Evolutionary conservation across 2,113 vertebrate genomes (phyloP), one percentile per base, ranked within the genome.

Genomic region (Psephotus haematonotus): DNA sequence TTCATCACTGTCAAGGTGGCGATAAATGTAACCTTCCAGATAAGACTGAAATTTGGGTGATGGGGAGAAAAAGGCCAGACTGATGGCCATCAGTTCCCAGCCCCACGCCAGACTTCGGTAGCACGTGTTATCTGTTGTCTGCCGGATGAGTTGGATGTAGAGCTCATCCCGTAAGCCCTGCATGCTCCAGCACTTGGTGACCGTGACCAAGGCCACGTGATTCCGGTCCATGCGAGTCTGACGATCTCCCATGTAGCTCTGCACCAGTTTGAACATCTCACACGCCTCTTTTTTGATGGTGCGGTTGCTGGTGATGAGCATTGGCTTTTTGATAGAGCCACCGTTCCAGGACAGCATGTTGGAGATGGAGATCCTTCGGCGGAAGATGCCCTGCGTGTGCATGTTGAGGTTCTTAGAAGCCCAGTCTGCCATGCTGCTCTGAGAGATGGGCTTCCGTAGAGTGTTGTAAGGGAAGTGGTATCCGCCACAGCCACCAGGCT

Each of bases 311-410:
- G 99, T 99, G 95, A 99, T 98, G 15, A 99, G 98, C 99, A 99
- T 99, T 17, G 99, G 99, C 89, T 99, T 99, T 79, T 99, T 99
- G 97, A 99, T 99, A 76, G 99, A 99, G 18, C 98, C 98, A 0
- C 98, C 98, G 10, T 98, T 99, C 99, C 99, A 99, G 5, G 99
- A 99, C 10, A 99, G 97, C 99, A 99, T 99, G 97, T 99, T 99
- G 93, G 98, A 98, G 72, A 99, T 98, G 94, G 99, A 99, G 65
- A 99, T 98, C 29, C 98, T 98, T 4, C 99, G 98, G 6, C 99
- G 98, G 96, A 99, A 99, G 70, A 99, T 98, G 79, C 99, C 99
- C 86, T 99, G 99, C 0, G 98, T 99, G 97, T 99, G 99, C 98
- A 99, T 98, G 97, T 99, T 99, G 37, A 99, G 98, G 97, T 99